phyloP scores from a whole-genome alignment of 2,888 invertebrate genomes.

The Lapara coniferarum region DNA sequence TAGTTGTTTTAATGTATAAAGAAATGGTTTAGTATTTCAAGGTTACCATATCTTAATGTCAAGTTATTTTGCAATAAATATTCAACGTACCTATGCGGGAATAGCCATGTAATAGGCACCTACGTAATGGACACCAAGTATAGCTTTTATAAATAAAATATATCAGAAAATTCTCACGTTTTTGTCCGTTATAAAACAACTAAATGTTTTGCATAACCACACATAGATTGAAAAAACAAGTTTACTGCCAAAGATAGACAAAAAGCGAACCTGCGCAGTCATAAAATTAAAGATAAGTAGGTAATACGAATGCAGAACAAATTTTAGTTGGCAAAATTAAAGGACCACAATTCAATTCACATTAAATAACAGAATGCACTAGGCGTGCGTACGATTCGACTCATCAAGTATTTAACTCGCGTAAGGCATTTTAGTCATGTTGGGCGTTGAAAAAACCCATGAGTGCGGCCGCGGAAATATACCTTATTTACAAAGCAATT shows the following conservation, averaged over 20 bases:
- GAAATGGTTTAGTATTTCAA: constrained; percentile 6
- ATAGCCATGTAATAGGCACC: neutral
- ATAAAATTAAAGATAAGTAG: neutral
- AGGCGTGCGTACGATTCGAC: constrained; percentile 45
- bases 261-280: neutral
- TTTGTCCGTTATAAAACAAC: neutral
- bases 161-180: neutral
- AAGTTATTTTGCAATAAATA: constrained; percentile 25
- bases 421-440: constrained; percentile 32
- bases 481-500: constrained; percentile 33
- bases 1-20: neutral
- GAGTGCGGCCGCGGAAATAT: constrained; percentile 35
- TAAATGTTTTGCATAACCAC: constrained; percentile 2
- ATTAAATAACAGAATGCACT: constrained; percentile 41
- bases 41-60: constrained; percentile 7
- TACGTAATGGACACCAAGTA: neutral
- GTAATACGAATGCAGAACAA: neutral
- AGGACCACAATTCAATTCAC: constrained; percentile 28
- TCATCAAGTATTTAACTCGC: constrained; percentile 48
- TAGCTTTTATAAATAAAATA: neutral
- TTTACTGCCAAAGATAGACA: neutral
- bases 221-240: neutral
- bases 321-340: constrained; percentile 4
- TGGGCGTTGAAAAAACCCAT: constrained; percentile 40
- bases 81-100: neutral